Base-by-base conservation (phyloP, 2,113 vertebrate species). In the Epinephelus cyanopodus region DNA sequence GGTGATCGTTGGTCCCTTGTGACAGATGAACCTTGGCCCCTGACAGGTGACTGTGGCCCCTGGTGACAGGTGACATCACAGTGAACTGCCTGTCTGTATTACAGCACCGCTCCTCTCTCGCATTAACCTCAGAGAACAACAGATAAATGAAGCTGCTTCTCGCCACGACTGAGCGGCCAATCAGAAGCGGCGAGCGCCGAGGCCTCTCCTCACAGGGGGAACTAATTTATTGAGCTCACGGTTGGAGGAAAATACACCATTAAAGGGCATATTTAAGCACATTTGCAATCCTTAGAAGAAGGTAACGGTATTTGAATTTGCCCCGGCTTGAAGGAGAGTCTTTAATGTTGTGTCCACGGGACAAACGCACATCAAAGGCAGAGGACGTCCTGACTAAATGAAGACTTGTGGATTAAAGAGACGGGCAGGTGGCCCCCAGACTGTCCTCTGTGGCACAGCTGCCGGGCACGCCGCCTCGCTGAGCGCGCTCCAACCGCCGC, bases 311-410 rank as follows among this genome's bases (percentile, higher is more conserved):
- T 89, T 82, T 90, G 84, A 88, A 89, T 91, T 89, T 77, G 79
- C 79, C 83, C 75, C 74, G 27, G 89, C 86, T 90, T 88, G 82
- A 84, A 92, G 90, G 80, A 88, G 82, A 80, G 42, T 65, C 91
- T 94, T 94, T 92, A 91, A 94, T 91, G 89, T 92, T 81, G 89
- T 92, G 89, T 93, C 90, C 89, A 90, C 85, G 75, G 92, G 92
- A 92, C 88, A 91, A 93, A 92, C 72, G 79, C 88, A 93, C 91
- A 91, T 94, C 92, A 92, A 94, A 94, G 89, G 85, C 84, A 85
- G 84, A 90, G 88, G 86, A 91, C 81, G 86, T 84, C 83, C 87
- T 91, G 88, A 87, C 89, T 75, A 75, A 93, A 91, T 87, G 82
- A 89, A 89, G 83, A 89, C 72, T 85, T 68, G 42, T 84, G 89